Conservation (phyloP, 2,888 invertebrate species). For the Eretmocerus hayati region DNA sequence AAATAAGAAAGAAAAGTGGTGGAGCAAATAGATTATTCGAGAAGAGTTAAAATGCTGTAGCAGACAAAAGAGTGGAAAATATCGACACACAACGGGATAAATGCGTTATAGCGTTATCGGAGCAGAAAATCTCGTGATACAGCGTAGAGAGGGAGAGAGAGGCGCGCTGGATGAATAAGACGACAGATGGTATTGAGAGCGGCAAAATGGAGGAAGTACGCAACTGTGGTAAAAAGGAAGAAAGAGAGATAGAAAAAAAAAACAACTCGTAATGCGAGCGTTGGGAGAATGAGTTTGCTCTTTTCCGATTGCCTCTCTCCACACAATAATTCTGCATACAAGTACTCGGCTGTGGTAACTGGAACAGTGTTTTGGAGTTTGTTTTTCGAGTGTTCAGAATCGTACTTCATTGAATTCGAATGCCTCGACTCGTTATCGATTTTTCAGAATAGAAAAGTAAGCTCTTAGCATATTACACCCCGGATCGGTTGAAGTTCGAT, state of each 20-base stretch:
- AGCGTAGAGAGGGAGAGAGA: background rate
- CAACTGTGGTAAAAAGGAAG: no score
- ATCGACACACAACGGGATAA: background rate
- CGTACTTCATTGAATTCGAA: no score
- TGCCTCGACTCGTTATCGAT: no score
- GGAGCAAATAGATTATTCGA: background rate
- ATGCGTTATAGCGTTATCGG: constrained; percentile 4
- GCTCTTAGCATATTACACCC: no score
- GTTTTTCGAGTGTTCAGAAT: background rate
- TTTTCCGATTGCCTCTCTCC: background rate
- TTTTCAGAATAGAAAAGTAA: no score
- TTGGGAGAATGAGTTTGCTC: background rate
- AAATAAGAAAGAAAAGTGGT: background rate
- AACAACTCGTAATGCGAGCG: no score
- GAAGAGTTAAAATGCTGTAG: no score
- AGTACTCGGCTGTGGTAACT: background rate
- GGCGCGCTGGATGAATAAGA: constrained; percentile 13
- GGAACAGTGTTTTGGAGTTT: no score
- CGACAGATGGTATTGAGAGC: no score
- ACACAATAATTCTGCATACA: background rate
- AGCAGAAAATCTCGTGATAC: no score
- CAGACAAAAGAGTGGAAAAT: no score
- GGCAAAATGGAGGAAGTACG: background rate
- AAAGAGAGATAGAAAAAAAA: background rate
- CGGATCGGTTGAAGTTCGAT: no score